Base-by-base conservation (phyloP, 2,888 invertebrate species). In the Labia minor region DNA sequence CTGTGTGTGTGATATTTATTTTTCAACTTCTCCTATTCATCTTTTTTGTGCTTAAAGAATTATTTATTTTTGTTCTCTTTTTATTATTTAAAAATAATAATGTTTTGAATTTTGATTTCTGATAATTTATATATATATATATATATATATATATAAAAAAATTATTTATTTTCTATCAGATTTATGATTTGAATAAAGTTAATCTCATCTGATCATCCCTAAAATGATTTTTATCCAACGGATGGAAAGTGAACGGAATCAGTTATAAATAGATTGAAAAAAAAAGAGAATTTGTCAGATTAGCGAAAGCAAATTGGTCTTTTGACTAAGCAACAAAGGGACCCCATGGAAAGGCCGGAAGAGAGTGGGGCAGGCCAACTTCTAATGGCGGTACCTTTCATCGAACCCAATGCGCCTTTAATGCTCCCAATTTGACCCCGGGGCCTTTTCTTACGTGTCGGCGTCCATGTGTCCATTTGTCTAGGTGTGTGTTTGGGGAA, bases 371-470 rank as follows among this genome's bases (percentile, higher is more conserved):
- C n/a, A 2, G 49, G 49, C 49, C 49, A 3, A 4, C 49, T 49
- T 26, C 26, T 49, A 49, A 49, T 49, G 49, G 49, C 49, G 49
- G 49, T 49, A 49, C 49, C 49, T 49, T 49, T 49, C 49, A 49
- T 49, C 49, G 49, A 11, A 49, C 49, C 49, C 49, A 49, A 49
- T 49, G 49, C 14, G 49, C 49, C 49, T 49, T 49, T 49, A 49
- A 49, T 49, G 49, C 49, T 49, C 49, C 49, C 49, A 49, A 49
- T 49, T 49, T 49, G 49, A 49, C 49, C 49, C 49, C 49, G 16
- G 49, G 49, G 49, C 6, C 49, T 33, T 49, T 49, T 16, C 16
- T 49, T 26, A 26, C 26, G 26, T 26, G 26, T 26, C 26, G 26
- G 16, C 49, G 49, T 49, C n/a, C 16, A 11, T 11, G 49, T 16